phyloP scores from a whole-genome alignment of 2,888 invertebrate genomes.

The Chalcosyrphus nemorum region DNA sequence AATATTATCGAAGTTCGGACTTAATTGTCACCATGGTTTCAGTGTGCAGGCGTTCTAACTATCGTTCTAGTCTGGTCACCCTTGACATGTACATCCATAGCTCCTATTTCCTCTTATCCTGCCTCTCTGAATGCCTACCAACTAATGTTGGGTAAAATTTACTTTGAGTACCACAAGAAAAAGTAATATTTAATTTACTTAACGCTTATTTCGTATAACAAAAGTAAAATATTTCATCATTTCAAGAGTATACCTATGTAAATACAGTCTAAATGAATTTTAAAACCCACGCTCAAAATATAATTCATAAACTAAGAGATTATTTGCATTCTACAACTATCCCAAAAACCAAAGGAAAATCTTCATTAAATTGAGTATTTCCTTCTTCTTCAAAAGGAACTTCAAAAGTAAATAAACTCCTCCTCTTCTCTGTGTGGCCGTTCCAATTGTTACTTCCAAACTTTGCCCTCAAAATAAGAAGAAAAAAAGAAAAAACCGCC shows the following conservation, averaged over 20 bases:
- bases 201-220: not conserved
- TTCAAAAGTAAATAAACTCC: constrained; percentile 28
- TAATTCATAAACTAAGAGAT: constrained; percentile 12
- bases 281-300: not conserved
- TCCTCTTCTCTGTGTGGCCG: not conserved
- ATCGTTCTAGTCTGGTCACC: too few relatives aligned
- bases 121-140: too few relatives aligned
- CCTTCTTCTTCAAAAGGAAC: not conserved
- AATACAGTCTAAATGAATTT: not conserved
- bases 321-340: constrained; percentile 33
- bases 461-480: constrained; percentile 6
- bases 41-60: too few relatives aligned
- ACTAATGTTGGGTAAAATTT: too few relatives aligned
- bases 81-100: too few relatives aligned
- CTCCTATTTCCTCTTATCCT: too few relatives aligned
- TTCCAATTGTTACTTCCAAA: constrained; percentile 57
- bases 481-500: not conserved
- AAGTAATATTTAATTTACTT: not conserved
- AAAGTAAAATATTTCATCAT: not conserved
- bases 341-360: constrained; percentile 13
- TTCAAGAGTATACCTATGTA: not conserved
- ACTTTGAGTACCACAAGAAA: too few relatives aligned
- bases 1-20: too few relatives aligned
- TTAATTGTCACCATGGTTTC: too few relatives aligned
- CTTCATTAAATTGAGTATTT: constrained; percentile 52